Evolutionary conservation across 2,888 invertebrate genomes (phyloP), one percentile per base, ranked within the genome.

Genomic region (Ochropleura leucogaster): DNA sequence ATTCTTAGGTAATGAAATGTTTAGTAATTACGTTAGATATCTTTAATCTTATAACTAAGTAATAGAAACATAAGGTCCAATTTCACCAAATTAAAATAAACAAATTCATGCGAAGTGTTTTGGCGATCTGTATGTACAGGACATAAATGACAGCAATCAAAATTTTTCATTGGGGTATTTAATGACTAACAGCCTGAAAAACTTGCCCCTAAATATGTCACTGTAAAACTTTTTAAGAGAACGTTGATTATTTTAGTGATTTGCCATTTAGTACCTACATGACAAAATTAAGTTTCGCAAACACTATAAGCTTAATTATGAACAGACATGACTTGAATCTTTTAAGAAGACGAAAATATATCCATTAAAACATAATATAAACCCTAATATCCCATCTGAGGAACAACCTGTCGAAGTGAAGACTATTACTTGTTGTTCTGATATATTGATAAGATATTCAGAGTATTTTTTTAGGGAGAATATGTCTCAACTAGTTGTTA

Each of bases 21-120:
- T 53, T 40, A 68, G 63, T n/a, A 46, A 42, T 20, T 49, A 47
- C 12, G 18, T 77, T 66, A 62, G 30, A 20, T 73, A 62, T 53
- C 59, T 72, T 51, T 14, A 51, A 51, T 40, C 12, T 30, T 53
- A 16, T 20, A 40, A 16, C 9, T 30, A 60, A 40, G 30, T 20
- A 59, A 47, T 59, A 74, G 7, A 7, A 49, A 44, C n/a, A 3
- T 49, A 42, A 42, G n/a, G 47, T 46, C 42, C 14, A 44, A 63
- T 30, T 63, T 30, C 30, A 63, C 53, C 12, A 47, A 63, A 55
- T 62, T 30, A 18, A 14, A 7, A 42, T 30, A 20, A 20, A 60
- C 9, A 47, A 73, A 72, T 49, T 74, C 0, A 51, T 20, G 16
- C 55, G 6, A 42, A 44, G 16, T 8, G 20, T 55, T 55, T 55